These are phyloP conservation scores for Ditylenchus dipsaci DNA, from an alignment of 1,140 invertebrate genomes.

Conservation along the genomic window DNA sequence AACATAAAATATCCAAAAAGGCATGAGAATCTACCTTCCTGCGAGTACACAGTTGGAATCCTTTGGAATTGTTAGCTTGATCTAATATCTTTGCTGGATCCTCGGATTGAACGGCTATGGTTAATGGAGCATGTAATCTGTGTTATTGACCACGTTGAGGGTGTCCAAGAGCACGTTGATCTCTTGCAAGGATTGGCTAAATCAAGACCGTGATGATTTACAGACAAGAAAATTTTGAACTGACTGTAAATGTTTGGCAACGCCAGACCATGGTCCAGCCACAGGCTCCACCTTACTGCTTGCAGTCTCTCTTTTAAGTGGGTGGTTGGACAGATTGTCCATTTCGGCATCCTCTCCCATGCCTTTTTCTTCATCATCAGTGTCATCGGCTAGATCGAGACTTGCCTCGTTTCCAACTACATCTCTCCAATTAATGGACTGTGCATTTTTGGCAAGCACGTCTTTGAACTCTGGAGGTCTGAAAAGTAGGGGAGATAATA, in stretches of 20 bases:
- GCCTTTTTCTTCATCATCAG: constrained; percentile 14
- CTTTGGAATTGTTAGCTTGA: constrained; percentile 14
- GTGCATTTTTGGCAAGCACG: constrained; percentile 29
- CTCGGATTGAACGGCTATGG: constrained; percentile 13
- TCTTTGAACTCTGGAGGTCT: constrained; percentile 42
- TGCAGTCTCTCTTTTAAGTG: background rate
- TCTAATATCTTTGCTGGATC: constrained; percentile 11
- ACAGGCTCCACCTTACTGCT: constrained; percentile 29
- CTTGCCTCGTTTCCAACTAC: constrained; percentile 27
- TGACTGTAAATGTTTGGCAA: constrained; percentile 42
- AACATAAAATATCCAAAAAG: background rate
- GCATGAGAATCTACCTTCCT: constrained; percentile 29
- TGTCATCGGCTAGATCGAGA: constrained; percentile 27
- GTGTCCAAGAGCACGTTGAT: constrained; percentile 32
- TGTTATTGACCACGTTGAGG: constrained; percentile 27
- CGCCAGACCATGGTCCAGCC: constrained; percentile 42
- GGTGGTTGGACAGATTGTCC: background rate
- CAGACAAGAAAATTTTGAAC: constrained; percentile 1
- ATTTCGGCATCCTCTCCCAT: background rate
- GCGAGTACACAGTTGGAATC: constrained; percentile 22
- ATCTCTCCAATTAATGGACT: constrained; percentile 28
- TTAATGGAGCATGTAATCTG: constrained; percentile 13
- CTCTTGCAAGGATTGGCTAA: constrained; percentile 38
- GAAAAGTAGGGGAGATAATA: constrained; percentile 20
- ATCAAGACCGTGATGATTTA: background rate